These are phyloP conservation scores for Ifrita kowaldi DNA, from an alignment of 2,113 vertebrate species.

Conservation along the genomic window DNA sequence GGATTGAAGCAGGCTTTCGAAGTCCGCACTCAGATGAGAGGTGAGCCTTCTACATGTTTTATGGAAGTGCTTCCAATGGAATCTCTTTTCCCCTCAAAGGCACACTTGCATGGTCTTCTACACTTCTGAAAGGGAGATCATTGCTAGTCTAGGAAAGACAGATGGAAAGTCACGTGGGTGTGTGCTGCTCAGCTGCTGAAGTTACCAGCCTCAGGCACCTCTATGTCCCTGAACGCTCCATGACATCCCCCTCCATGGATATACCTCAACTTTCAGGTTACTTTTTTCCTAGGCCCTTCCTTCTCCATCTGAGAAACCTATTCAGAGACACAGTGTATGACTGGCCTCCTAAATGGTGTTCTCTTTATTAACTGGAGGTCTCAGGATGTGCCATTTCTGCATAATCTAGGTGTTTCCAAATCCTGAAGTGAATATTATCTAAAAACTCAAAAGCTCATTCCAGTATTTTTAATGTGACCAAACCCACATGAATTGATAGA, in stretches of 20 bases:
- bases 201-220: not conserved
- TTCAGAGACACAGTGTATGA: not conserved
- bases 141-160: not conserved
- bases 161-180: not conserved
- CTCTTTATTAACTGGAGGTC: not conserved
- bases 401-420: not conserved
- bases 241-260: fast-evolving
- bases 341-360: not conserved
- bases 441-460: not conserved
- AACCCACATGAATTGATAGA: not conserved
- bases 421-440: not conserved
- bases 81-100: not conserved
- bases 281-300: not conserved
- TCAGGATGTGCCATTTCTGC: not conserved
- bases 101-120: not conserved
- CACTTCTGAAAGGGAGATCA: not conserved
- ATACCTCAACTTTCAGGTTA: not conserved
- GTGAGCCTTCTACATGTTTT: not conserved
- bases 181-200: not conserved
- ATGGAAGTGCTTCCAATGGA: not conserved
- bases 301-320: not conserved
- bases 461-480: not conserved
- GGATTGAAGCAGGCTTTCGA: not conserved
- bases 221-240: fast-evolving
- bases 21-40: not conserved